A percentile compares a stretch with the other conserved stretches of the same genome.
Evolutionary conservation across 1,140 invertebrate genomes (phyloP).

Genomic region (Alviniconcha marisindica): DNA sequence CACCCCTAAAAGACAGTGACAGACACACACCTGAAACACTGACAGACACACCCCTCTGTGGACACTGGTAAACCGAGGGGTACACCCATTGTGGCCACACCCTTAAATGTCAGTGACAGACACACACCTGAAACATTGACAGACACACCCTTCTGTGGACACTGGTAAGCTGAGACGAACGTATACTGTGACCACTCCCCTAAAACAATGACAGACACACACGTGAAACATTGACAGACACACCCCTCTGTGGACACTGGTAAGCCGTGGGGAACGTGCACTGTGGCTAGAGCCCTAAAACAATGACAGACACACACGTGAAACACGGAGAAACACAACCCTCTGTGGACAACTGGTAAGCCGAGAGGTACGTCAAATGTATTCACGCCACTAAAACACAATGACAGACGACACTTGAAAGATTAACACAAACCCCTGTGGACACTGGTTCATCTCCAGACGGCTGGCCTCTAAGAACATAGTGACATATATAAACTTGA

Average conservation of each 20-base stretch:
- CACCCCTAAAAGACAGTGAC: conserved; percentile 88
- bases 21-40: conserved; percentile 9
- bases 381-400: conserved; percentile 97
- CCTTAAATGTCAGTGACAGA: no score
- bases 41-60: neutral
- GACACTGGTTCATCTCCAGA: no score
- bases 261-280: no score
- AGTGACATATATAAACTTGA: neutral
- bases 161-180: no score
- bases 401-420: conserved; percentile 44
- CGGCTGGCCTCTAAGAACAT: neutral
- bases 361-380: conserved; percentile 89
- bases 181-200: neutral
- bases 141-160: neutral
- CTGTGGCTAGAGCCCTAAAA: neutral
- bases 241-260: no score
- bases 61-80: conserved; percentile 91
- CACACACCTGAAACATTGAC: neutral
- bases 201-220: no score
- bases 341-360: conserved; percentile 88
- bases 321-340: neutral
- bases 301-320: neutral
- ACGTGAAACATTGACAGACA: neutral
- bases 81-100: neutral
- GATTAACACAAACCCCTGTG: neutral